Evolutionary conservation across 2,888 invertebrate species (phyloP).

Genomic region (Melieria crassipennis): DNA sequence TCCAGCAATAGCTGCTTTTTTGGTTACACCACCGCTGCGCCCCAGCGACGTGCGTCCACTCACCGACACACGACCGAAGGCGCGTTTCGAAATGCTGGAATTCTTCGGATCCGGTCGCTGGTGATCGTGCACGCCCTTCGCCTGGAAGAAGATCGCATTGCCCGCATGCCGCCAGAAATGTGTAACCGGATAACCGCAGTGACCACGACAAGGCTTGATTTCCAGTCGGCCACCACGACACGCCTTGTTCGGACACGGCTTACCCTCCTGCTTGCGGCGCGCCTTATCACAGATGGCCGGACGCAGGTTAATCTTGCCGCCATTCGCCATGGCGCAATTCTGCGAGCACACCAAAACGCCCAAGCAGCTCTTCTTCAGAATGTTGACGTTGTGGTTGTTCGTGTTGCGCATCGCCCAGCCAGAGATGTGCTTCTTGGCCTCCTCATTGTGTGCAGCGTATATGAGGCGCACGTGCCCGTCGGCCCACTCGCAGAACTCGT

Average conservation of each 20-base stretch:
- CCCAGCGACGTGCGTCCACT: slow-evolving; percentile 69
- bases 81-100: slow-evolving; percentile 75
- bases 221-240: slow-evolving; percentile 77
- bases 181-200: slow-evolving; percentile 97
- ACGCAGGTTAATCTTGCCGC: slow-evolving; percentile 84
- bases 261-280: slow-evolving; percentile 90
- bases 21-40: slow-evolving; percentile 67
- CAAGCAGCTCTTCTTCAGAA: slow-evolving; percentile 87
- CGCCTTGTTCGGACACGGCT: slow-evolving; percentile 63
- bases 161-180: slow-evolving; percentile 98
- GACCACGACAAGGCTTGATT: slow-evolving; percentile 91
- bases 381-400: slow-evolving; percentile 97
- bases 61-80: slow-evolving; percentile 68
- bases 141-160: slow-evolving; percentile 94
- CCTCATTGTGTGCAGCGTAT: slow-evolving; percentile 85
- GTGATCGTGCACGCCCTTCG: slow-evolving; percentile 96
- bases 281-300: slow-evolving; percentile 99
- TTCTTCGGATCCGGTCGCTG: slow-evolving; percentile 94
- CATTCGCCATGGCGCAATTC: slow-evolving; percentile 82
- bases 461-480: slow-evolving; percentile 93
- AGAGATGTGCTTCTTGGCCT: slow-evolving; percentile 90
- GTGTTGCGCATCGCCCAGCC: slow-evolving; percentile 99
- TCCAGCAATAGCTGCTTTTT: slow-evolving; percentile 32
- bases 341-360: slow-evolving; percentile 92
- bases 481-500: slow-evolving; percentile 92